Percentiles rank a stretch among this genome's conserved stretches.
Evolutionary conservation across 2,888 invertebrate species (phyloP).

Genomic region (Pseudococcus viburni): DNA sequence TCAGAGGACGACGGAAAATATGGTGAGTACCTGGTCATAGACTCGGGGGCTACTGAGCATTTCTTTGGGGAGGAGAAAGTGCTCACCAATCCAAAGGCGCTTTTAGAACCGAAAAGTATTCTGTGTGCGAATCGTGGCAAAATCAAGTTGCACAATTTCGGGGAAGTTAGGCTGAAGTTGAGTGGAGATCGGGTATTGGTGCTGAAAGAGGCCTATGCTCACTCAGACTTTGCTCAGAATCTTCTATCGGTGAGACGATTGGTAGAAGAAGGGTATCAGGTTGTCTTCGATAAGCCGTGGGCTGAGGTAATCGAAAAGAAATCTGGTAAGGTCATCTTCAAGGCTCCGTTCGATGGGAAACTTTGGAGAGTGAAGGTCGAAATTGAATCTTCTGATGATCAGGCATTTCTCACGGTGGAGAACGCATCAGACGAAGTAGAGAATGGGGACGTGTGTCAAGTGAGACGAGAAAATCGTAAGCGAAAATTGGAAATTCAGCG

Average conservation of each 20-base stretch:
- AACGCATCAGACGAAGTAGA: too few species aligned
- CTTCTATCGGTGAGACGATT: background rate
- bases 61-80: background rate
- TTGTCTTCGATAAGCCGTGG: background rate
- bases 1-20: too few species aligned
- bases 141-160: background rate
- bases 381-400: background rate
- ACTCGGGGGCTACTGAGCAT: background rate
- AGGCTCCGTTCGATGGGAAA: background rate
- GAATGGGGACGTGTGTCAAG: too few species aligned
- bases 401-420: background rate
- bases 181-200: background rate
- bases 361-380: background rate
- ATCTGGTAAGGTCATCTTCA: background rate
- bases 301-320: background rate
- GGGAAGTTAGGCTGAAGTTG: background rate
- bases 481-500: too few species aligned
- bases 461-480: too few species aligned
- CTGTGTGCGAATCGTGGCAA: background rate
- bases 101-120: background rate
- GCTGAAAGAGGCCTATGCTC: background rate
- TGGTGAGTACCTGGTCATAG: background rate
- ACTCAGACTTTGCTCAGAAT: background rate
- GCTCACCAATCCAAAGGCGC: background rate
- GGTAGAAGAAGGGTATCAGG: background rate